A percentile compares a stretch with the other conserved stretches of the same genome.
Conservation (phyloP, 2,888 invertebrate species). For the Sepioteuthis lessoniana region DNA sequence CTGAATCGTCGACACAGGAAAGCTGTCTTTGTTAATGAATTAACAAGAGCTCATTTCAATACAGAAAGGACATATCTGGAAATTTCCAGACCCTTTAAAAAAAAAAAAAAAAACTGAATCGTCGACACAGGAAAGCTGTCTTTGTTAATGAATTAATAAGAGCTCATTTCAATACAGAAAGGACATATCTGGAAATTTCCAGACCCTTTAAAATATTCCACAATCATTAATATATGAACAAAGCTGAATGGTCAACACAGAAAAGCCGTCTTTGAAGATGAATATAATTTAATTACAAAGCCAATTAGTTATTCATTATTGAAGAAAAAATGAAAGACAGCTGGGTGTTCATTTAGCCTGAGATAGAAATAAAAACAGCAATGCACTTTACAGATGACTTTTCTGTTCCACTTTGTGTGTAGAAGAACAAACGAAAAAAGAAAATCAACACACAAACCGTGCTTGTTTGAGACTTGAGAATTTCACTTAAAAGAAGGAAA, state of each 20-base stretch:
- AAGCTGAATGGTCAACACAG: no score
- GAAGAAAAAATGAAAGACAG: not conserved
- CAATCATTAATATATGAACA: no score
- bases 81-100: no score
- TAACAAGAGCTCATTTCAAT: no score
- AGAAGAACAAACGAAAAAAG: not conserved
- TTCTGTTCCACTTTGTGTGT: not conserved
- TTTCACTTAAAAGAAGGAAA: not conserved
- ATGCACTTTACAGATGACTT: not conserved
- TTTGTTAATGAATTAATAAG: not conserved
- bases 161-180: no score
- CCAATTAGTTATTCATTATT: not conserved
- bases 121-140: no score
- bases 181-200: no score
- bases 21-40: not conserved
- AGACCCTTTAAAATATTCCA: no score
- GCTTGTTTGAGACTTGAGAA: not conserved
- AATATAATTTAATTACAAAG: not conserved
- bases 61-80: no score
- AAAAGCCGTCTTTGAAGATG: no score
- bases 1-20: no score
- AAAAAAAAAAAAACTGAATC: no score
- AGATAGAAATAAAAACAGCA: not conserved
- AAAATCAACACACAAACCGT: not conserved
- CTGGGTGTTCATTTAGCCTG: not conserved